These are phyloP conservation scores for Uloborus plumipes DNA, from an alignment of 2,888 invertebrate species.

Conservation along the genomic window DNA sequence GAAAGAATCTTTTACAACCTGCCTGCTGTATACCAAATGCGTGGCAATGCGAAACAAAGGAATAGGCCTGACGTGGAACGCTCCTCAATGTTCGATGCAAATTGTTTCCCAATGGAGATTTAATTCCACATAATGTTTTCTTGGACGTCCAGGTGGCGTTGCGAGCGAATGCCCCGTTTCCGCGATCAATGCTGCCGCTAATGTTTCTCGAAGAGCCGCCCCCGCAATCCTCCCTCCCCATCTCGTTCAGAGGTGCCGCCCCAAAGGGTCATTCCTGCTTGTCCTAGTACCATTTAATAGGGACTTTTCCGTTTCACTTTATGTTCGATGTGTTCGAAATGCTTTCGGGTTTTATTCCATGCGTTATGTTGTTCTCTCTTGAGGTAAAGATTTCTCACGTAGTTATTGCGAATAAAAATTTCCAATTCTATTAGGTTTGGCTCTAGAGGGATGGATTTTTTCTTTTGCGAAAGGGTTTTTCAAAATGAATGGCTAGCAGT, in stretches of 20 bases:
- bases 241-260: conserved; percentile 4
- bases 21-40: background rate
- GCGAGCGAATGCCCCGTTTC: conserved; percentile 8
- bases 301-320: background rate
- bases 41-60: background rate
- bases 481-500: background rate
- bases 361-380: no score
- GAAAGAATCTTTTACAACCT: background rate
- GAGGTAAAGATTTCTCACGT: conserved; percentile 1
- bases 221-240: background rate
- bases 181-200: conserved; percentile 36
- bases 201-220: conserved; percentile 44
- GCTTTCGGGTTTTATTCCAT: background rate
- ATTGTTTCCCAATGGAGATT: conserved; percentile 63
- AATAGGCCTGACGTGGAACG: conserved; percentile 32
- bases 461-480: conserved; percentile 4
- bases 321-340: background rate
- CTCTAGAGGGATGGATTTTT: background rate
- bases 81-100: conserved; percentile 60
- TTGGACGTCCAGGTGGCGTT: conserved; percentile 57
- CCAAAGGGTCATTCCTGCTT: conserved; percentile 38
- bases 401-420: background rate
- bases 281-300: conserved; percentile 9
- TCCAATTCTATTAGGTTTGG: conserved; percentile 5
- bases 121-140: conserved; percentile 60